phyloP scores from a whole-genome alignment of 2,888 invertebrate species.

The Agrotis segetum region DNA sequence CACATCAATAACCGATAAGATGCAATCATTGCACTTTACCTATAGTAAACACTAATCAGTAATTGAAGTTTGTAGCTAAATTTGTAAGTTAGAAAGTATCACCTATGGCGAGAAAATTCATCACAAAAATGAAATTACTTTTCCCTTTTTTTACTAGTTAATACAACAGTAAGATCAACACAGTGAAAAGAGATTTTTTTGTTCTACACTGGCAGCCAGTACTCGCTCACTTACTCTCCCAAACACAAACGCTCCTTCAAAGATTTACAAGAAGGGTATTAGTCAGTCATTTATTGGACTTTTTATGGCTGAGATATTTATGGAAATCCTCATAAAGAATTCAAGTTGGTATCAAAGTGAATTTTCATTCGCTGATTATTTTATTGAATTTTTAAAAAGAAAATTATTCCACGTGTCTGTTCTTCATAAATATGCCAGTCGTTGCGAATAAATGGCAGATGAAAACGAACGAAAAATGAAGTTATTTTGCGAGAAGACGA shows the following conservation, averaged over 20 bases:
- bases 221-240: slow-evolving; percentile 16
- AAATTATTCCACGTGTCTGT: slow-evolving; percentile 19
- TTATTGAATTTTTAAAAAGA: slow-evolving; percentile 11
- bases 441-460: slow-evolving; percentile 19
- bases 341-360: slow-evolving; percentile 31
- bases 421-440: slow-evolving; percentile 25
- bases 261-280: slow-evolving; percentile 30
- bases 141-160: no score
- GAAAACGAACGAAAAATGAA: neutral
- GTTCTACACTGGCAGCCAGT: neutral
- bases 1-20: neutral
- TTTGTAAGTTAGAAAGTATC: neutral
- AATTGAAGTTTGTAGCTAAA: neutral
- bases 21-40: no score
- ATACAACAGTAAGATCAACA: neutral
- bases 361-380: slow-evolving; percentile 19
- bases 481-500: neutral
- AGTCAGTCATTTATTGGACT: slow-evolving; percentile 42
- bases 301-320: slow-evolving; percentile 46
- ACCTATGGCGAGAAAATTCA: no score
- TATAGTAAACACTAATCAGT: no score
- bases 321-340: slow-evolving; percentile 32
- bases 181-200: neutral
- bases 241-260: slow-evolving; percentile 34
- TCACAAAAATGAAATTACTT: no score